Conservation (phyloP, 2,797 vertebrate species). For the Merluccius polli region DNA sequence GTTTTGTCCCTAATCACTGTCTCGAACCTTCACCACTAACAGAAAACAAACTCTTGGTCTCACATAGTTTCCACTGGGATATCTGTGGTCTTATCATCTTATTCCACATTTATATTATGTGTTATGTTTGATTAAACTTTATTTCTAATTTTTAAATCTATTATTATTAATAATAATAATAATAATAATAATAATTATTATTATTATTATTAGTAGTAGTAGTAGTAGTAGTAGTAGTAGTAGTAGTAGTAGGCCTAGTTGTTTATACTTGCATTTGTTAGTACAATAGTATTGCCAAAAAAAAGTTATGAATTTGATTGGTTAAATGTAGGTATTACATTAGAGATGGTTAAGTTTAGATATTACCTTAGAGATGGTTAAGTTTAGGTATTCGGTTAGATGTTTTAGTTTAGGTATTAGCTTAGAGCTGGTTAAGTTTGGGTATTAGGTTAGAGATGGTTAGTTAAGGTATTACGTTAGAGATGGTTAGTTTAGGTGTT, state of each 20-base stretch:
- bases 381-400: too few relatives aligned
- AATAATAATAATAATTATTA: neutral
- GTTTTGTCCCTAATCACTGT: constrained; percentile 44
- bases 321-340: too few relatives aligned
- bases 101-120: neutral
- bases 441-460: too few relatives aligned
- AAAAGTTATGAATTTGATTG: neutral
- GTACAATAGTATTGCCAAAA: too few relatives aligned
- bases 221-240: too few relatives aligned
- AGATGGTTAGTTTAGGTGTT: too few relatives aligned
- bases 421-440: too few relatives aligned
- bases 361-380: too few relatives aligned
- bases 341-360: too few relatives aligned
- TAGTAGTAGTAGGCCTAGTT: too few relatives aligned
- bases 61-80: neutral
- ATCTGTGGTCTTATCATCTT: neutral
- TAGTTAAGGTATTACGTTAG: too few relatives aligned
- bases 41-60: constrained; percentile 18
- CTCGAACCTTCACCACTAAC: constrained; percentile 24
- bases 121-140: neutral
- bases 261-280: neutral
- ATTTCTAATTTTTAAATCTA: neutral
- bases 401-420: too few relatives aligned
- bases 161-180: neutral
- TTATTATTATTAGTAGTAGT: neutral